Conservation (phyloP, 2,113 vertebrate species). For the Nothobranchius furzeri region DNA sequence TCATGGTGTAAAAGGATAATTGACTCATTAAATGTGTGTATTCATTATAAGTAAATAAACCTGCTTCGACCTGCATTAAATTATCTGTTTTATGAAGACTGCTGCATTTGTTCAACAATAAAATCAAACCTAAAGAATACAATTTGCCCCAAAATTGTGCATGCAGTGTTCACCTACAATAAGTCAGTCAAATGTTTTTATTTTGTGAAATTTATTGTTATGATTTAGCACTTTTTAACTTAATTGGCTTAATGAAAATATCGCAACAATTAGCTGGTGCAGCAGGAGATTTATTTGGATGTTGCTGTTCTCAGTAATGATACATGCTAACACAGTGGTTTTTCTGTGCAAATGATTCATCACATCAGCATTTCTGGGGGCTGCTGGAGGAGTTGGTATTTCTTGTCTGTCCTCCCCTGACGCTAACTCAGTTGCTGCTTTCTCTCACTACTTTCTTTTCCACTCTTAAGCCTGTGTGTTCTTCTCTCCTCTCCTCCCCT, state of each 20-base stretch:
- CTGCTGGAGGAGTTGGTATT: slow-evolving; percentile 39
- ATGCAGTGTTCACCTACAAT: slow-evolving; percentile 10
- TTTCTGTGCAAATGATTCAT: slow-evolving; percentile 19
- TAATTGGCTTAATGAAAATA: slow-evolving; percentile 7
- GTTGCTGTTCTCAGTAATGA: slow-evolving; percentile 20
- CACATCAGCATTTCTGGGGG: slow-evolving; percentile 29
- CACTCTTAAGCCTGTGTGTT: slow-evolving; percentile 71
- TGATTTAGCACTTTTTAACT: background rate
- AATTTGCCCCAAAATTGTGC: background rate
- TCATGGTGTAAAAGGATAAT: too few species aligned
- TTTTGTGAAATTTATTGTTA: slow-evolving; percentile 10
- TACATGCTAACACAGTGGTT: slow-evolving; percentile 24
- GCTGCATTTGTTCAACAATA: too few species aligned
- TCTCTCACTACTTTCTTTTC: slow-evolving; percentile 68
- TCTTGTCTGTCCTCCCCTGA: slow-evolving; percentile 53
- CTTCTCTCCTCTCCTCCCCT: slow-evolving; percentile 61
- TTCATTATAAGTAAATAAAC: too few species aligned
- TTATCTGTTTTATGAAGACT: too few species aligned
- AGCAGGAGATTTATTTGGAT: slow-evolving; percentile 11
- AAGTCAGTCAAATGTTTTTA: slow-evolving; percentile 16
- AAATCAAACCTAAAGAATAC: too few species aligned
- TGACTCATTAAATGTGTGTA: too few species aligned
- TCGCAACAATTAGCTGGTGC: background rate
- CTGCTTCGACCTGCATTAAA: too few species aligned
- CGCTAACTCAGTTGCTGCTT: slow-evolving; percentile 67